Conservation (phyloP, 2,888 invertebrate genomes). For the Drosophila neonasuta region DNA sequence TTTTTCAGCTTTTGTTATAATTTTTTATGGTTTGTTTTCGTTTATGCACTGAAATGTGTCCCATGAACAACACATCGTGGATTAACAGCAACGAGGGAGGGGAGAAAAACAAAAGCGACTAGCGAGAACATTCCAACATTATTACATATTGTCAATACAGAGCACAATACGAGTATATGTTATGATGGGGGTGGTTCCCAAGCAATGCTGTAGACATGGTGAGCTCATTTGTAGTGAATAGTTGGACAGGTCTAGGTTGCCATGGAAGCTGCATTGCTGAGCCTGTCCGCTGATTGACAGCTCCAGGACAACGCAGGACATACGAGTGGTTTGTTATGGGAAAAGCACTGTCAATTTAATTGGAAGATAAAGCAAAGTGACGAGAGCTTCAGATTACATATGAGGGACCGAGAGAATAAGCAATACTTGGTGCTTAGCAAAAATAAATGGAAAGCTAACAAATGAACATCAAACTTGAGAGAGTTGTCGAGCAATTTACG, state of each 20-base stretch:
- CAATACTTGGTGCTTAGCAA: too few relatives aligned
- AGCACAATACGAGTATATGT: background rate
- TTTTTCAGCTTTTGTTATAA: slow-evolving; percentile 51
- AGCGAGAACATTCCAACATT: slow-evolving; percentile 26
- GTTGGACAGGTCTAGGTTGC: slow-evolving; percentile 21
- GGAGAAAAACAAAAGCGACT: slow-evolving; percentile 6
- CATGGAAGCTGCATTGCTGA: slow-evolving; percentile 23
- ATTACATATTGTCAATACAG: slow-evolving; percentile 27
- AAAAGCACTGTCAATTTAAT: slow-evolving; percentile 12
- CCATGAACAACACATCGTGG: slow-evolving; percentile 42
- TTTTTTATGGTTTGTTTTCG: slow-evolving; percentile 60
- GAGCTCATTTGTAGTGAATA: slow-evolving; percentile 38
- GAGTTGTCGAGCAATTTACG: too few relatives aligned
- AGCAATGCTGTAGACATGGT: slow-evolving; percentile 17
- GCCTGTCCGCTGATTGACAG: slow-evolving; percentile 33
- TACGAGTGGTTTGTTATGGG: slow-evolving; percentile 5
- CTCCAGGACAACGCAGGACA: slow-evolving; percentile 21
- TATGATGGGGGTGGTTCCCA: slow-evolving; percentile 1
- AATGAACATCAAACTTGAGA: background rate
- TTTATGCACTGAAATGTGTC: slow-evolving; percentile 59
- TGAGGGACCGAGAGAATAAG: background rate
- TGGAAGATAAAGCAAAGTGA: background rate
- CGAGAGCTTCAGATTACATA: too few relatives aligned
- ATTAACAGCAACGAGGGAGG: slow-evolving; percentile 26
- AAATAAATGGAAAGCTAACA: background rate